A percentile compares a stretch with the other conserved stretches of the same genome.
Conservation (phyloP, 2,888 invertebrate genomes). For the Luffia ferchaultella region DNA sequence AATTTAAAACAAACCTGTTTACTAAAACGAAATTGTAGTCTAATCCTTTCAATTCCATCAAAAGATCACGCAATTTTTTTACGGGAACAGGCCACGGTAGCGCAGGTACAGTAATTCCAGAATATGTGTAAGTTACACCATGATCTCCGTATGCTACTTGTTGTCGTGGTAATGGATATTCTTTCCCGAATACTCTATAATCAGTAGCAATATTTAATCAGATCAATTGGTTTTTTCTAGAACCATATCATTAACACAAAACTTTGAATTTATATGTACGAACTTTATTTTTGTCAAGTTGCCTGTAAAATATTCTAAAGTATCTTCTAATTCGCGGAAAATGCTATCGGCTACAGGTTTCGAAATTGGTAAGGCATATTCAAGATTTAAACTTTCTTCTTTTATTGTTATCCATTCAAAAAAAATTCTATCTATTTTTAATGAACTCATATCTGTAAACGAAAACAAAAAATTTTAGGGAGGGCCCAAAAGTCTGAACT, state of each 20-base stretch:
- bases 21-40: conserved; percentile 72
- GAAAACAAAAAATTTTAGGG: neutral
- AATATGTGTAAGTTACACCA: conserved; percentile 71
- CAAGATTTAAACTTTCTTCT: conserved; percentile 63
- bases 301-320: conserved; percentile 70
- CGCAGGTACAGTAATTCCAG: conserved; percentile 70
- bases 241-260: neutral
- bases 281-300: conserved; percentile 66
- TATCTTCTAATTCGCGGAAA: conserved; percentile 58
- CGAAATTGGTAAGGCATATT: conserved; percentile 59
- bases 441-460: conserved; percentile 20
- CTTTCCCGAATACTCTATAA: conserved; percentile 71
- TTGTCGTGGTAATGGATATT: conserved; percentile 71
- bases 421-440: conserved; percentile 25
- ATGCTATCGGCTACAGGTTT: conserved; percentile 47
- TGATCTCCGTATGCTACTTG: conserved; percentile 75
- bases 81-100: conserved; percentile 68
- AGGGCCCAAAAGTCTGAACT: no score
- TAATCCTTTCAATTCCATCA: conserved; percentile 56
- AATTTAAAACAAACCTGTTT: conserved; percentile 58
- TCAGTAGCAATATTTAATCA: conserved; percentile 2
- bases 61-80: conserved; percentile 50
- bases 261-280: conserved; percentile 14
- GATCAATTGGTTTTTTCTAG: neutral
- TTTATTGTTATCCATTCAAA: conserved; percentile 41